phyloP scores from a whole-genome alignment of 2,888 invertebrate species.

The Itoplectis maculator region DNA sequence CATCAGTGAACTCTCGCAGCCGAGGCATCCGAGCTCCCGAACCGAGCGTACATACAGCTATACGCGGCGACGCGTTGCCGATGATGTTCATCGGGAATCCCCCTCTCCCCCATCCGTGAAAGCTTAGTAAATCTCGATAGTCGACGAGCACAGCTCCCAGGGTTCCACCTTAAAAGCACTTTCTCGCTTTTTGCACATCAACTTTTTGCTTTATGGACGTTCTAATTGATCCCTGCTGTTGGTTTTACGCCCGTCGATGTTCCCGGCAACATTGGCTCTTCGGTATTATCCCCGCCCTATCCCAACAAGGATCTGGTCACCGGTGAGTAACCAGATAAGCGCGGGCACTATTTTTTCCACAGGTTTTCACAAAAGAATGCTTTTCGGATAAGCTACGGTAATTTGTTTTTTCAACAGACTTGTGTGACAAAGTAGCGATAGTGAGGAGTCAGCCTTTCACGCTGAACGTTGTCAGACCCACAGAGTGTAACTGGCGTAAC shows the following conservation, averaged over 20 bases:
- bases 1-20: slow-evolving; percentile 6
- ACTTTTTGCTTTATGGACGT: slow-evolving; percentile 25
- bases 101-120: no score
- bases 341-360: no score
- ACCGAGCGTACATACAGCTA: neutral
- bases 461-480: no score
- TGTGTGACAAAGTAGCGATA: no score
- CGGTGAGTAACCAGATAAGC: no score
- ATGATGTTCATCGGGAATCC: slow-evolving; percentile 33
- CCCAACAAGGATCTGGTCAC: no score
- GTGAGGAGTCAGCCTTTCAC: no score
- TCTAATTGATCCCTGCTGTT: slow-evolving; percentile 32
- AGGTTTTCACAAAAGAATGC: no score
- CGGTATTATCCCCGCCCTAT: neutral
- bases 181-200: neutral
- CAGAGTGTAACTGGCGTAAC: neutral
- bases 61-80: neutral
- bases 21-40: neutral
- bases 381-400: no score
- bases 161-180: slow-evolving; percentile 41
- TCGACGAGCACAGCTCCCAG: slow-evolving; percentile 9
- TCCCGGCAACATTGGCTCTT: neutral
- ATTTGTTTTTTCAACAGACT: no score
- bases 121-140: slow-evolving; percentile 34
- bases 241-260: neutral